Evolutionary conservation across 2,797 vertebrate species (phyloP).

Genomic region (Epinephelus awoara): DNA sequence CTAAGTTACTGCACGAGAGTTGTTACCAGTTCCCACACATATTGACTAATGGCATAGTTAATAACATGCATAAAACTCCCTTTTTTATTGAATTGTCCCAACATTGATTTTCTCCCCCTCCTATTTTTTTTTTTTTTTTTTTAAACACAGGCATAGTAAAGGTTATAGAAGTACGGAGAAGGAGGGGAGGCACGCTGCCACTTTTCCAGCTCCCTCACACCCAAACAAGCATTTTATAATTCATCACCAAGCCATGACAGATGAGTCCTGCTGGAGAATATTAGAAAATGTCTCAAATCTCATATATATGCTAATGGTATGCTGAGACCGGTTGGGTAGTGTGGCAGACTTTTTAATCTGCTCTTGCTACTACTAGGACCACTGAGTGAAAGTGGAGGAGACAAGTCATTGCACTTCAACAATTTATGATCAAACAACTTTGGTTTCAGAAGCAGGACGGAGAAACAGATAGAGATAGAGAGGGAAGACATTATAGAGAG

Average conservation of each 20-base stretch:
- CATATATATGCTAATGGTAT: constrained; percentile 99
- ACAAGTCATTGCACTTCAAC: constrained; percentile 95
- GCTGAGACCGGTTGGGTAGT: constrained; percentile 92
- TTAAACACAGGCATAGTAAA: constrained; percentile 69
- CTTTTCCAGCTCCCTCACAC: constrained; percentile 81
- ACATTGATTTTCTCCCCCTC: constrained; percentile 59
- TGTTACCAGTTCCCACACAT: constrained; percentile 39
- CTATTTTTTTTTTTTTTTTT: constrained; percentile 18
- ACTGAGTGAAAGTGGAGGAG: constrained; percentile 96
- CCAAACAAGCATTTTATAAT: constrained; percentile 99
- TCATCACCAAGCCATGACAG: constrained; percentile 99
- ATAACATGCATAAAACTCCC: constrained; percentile 65
- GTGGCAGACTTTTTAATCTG: constrained; percentile 98
- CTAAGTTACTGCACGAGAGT: constrained; percentile 41
- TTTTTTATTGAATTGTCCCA: constrained; percentile 71
- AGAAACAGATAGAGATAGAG: constrained; percentile 75
- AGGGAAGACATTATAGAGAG: constrained; percentile 34
- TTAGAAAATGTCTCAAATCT: constrained; percentile 99
- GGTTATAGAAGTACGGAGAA: constrained; percentile 82
- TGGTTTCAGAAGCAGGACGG: constrained; percentile 84
- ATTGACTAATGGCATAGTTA: constrained; percentile 58
- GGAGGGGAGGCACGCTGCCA: constrained; percentile 72
- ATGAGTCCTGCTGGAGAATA: constrained; percentile 99
- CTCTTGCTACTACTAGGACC: constrained; percentile 89
- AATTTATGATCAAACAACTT: constrained; percentile 99